phyloP scores from a whole-genome alignment of 2,888 invertebrate species.

The Lepidochrysops patricia region DNA sequence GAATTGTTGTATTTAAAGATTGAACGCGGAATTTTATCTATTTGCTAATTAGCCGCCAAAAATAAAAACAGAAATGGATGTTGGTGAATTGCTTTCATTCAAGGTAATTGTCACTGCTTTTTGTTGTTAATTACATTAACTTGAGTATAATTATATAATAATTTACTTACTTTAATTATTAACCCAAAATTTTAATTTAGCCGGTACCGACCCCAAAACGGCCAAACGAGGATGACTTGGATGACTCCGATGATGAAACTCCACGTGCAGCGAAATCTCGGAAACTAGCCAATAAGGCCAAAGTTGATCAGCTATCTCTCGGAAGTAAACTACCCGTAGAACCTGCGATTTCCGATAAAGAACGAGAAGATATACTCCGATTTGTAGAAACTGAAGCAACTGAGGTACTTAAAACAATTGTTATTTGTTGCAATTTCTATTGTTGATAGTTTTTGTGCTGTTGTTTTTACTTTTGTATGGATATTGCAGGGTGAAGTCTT shows the following conservation, averaged over 20 bases:
- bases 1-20: too few relatives aligned
- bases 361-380: slow-evolving; percentile 85
- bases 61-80: slow-evolving; percentile 57
- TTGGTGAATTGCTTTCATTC: slow-evolving; percentile 65
- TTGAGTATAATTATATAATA: not conserved
- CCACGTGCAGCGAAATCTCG: slow-evolving; percentile 77
- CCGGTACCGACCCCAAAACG: slow-evolving; percentile 89
- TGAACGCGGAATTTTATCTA: too few relatives aligned
- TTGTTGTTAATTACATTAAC: not conserved
- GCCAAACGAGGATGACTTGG: slow-evolving; percentile 78
- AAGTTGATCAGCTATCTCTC: slow-evolving; percentile 47
- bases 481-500: slow-evolving; percentile 82
- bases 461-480: too few relatives aligned
- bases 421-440: not conserved
- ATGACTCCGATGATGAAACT: slow-evolving; percentile 77
- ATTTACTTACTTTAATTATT: not conserved
- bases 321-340: slow-evolving; percentile 74
- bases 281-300: slow-evolving; percentile 66
- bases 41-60: too few relatives aligned
- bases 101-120: slow-evolving; percentile 42
- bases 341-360: slow-evolving; percentile 79
- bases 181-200: slow-evolving; percentile 47
- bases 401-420: slow-evolving; percentile 72
- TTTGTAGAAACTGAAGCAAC: slow-evolving; percentile 89
- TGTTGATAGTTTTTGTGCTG: too few relatives aligned